These are phyloP conservation scores for Punctoribates punctum DNA, from an alignment of 2,888 invertebrate genomes.

Conservation along the genomic window DNA sequence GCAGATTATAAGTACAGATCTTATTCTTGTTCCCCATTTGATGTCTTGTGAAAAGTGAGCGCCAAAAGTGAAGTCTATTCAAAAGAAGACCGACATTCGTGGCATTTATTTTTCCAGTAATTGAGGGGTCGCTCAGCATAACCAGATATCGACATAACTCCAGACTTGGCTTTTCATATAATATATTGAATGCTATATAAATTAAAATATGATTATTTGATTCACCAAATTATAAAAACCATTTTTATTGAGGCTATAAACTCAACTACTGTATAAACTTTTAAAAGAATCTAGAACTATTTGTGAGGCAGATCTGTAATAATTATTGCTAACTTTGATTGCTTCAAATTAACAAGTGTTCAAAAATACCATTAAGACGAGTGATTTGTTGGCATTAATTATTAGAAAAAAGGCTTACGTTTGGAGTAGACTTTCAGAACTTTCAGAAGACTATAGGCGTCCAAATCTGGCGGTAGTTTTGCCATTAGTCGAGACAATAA, in stretches of 20 bases:
- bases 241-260: too few relatives aligned
- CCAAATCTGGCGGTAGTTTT: slow-evolving; percentile 63
- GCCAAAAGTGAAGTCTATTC: slow-evolving; percentile 64
- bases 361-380: too few relatives aligned
- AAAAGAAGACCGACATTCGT: slow-evolving; percentile 63
- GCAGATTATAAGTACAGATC: slow-evolving; percentile 58
- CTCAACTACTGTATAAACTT: too few relatives aligned
- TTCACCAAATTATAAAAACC: neutral
- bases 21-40: slow-evolving; percentile 19
- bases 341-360: too few relatives aligned
- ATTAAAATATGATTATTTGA: neutral
- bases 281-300: too few relatives aligned
- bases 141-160: slow-evolving; percentile 67
- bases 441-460: slow-evolving; percentile 62
- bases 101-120: slow-evolving; percentile 63
- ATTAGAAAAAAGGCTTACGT: slow-evolving; percentile 52
- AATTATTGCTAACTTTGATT: too few relatives aligned
- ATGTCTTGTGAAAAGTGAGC: slow-evolving; percentile 35
- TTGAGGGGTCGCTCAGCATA: slow-evolving; percentile 64
- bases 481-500: slow-evolving; percentile 51
- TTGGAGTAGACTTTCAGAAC: slow-evolving; percentile 62
- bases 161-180: slow-evolving; percentile 62
- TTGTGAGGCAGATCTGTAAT: too few relatives aligned
- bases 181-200: slow-evolving; percentile 44
- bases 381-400: neutral